Evolutionary conservation across 2,113 vertebrate genomes (phyloP), one percentile per base, ranked within the genome.

Genomic region (Lutjanus erythropterus): DNA sequence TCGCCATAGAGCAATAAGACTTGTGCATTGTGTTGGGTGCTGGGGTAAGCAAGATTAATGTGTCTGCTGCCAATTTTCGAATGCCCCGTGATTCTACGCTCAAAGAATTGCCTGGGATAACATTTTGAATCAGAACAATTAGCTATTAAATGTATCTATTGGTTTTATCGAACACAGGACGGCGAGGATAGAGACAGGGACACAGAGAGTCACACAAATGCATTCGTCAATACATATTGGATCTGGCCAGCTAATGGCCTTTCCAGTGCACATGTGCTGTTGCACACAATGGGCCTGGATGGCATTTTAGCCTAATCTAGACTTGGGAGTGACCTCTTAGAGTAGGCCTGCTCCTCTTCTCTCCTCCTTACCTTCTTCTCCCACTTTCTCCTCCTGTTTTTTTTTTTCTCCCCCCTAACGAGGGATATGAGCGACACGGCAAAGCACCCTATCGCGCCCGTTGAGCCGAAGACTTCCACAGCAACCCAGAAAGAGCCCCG

Each of bases 131-230:
- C 77, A 52, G 70, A 81, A 89, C 92, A 89, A 92, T 93, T 93
- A 93, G 89, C 86, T 83, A 88, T 91, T 90, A 93, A 93, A 86
- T 80, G 83, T 84, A 89, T 89, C 89, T 90, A 92, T 89, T 27
- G 92, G 83, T 80, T 75, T 81, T 83, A 92, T 91, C 58, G 85
- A 92, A 75, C 78, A 33, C 61, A 0, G 55, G 41, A 56, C 8
- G 27, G 9, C 1, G 66, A 71, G 78, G 90, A 88, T 80, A 76
- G 88, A 88, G 84, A 88, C 71, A 0, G 79, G 55, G 78, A 75
- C 81, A 46, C 76, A 55, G 60, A 55, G 39, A 83, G 71, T 53
- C 75, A 6, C 86, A 88, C 84, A 90, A 89, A 92, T 85, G 90
- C 66, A 60, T 89, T 75, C 33, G 77, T 94, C 91, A 69, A 92